These are phyloP conservation scores for Dynastes maya DNA, from an alignment of 2,888 invertebrate genomes.

Conservation along the genomic window DNA sequence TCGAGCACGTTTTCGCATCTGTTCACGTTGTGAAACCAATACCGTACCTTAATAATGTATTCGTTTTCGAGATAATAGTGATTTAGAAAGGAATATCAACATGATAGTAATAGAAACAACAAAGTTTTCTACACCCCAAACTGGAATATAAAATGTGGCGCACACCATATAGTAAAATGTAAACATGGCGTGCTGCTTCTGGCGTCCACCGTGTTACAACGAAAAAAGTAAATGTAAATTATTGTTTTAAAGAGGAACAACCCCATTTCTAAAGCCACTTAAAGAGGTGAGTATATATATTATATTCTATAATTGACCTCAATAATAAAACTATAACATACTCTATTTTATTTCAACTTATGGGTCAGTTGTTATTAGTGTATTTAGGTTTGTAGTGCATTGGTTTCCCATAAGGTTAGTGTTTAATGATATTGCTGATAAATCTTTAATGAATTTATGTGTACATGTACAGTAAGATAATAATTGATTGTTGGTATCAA, in stretches of 20 bases:
- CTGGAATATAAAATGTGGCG: too few species aligned
- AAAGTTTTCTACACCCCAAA: too few species aligned
- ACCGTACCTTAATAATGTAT: not conserved
- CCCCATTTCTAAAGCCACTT: not conserved
- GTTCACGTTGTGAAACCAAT: not conserved
- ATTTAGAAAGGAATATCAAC: too few species aligned
- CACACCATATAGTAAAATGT: slow-evolving; percentile 58
- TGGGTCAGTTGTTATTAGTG: slow-evolving; percentile 47
- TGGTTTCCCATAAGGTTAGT: slow-evolving; percentile 44
- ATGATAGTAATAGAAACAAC: too few species aligned
- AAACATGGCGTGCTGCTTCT: slow-evolving; percentile 70
- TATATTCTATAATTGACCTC: too few species aligned
- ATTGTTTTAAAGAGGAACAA: not conserved
- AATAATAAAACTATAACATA: not conserved
- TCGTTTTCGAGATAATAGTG: too few species aligned
- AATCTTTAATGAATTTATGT: not conserved
- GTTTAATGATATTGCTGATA: slow-evolving; percentile 6
- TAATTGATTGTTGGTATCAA: not conserved
- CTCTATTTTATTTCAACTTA: slow-evolving; percentile 25
- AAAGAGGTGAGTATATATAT: slow-evolving; percentile 20
- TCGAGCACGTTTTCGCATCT: slow-evolving; percentile 7
- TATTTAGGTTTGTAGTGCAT: slow-evolving; percentile 47
- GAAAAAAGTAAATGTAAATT: slow-evolving; percentile 40
- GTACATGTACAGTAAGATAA: not conserved
- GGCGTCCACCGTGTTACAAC: slow-evolving; percentile 60